Evolutionary conservation across 2,888 invertebrate genomes (phyloP).

Genomic region (Ischnus inquisitorius): DNA sequence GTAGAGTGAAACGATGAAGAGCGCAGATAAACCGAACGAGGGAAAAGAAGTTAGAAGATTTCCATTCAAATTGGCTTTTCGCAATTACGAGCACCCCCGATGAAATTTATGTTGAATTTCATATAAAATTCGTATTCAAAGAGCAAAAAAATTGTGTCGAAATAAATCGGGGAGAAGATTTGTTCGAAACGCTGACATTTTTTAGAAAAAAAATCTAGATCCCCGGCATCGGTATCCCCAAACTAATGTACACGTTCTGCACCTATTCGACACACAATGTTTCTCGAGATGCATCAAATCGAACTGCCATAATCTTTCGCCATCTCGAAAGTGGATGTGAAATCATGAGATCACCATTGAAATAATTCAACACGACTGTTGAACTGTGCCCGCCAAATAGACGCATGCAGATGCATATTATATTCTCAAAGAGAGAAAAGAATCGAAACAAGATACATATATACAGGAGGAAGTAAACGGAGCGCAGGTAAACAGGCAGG

Average conservation of each 20-base stretch:
- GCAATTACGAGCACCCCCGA: no score
- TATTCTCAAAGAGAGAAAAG: conserved; percentile 27
- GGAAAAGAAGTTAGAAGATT: neutral
- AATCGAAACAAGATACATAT: conserved; percentile 50
- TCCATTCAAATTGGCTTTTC: no score
- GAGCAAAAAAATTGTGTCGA: no score
- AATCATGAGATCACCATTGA: neutral
- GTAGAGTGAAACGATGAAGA: neutral
- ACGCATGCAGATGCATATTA: conserved; percentile 66
- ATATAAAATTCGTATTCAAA: no score
- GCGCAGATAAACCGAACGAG: neutral
- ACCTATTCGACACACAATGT: no score
- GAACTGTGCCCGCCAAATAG: neutral
- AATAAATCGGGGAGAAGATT: no score
- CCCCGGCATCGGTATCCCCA: no score
- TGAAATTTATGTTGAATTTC: no score
- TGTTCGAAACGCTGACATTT: no score
- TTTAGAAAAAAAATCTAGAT: no score
- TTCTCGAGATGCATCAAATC: neutral
- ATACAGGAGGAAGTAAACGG: conserved; percentile 55
- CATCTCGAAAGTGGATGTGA: neutral
- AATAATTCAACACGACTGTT: neutral
- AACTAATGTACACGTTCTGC: no score
- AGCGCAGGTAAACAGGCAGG: conserved; percentile 74
- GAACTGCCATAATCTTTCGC: neutral